Evolutionary conservation across 1,140 invertebrate species (phyloP), one percentile per base, ranked within the genome.

Genomic region (Phymastichus coffea): DNA sequence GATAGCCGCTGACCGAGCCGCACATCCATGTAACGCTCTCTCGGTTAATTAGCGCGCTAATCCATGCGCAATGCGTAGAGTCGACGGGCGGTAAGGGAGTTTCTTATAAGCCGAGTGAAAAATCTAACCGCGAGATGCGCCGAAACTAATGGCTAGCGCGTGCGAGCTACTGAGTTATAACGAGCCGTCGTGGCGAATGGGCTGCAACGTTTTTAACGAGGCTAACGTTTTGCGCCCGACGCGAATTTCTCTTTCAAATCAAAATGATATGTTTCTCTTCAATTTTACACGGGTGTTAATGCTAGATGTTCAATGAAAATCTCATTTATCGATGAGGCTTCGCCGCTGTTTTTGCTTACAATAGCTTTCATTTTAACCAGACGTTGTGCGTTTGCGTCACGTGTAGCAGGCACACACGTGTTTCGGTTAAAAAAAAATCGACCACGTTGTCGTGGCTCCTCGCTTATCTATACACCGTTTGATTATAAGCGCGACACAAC

Each of bases 1-100:
- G 47, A 58, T 59, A 58, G 19, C 41, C 41, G 17, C 44, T 8
- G 26, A 22, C 14, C 44, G 25, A n/a, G n/a, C n/a, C n/a, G n/a
- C n/a, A n/a, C n/a, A n/a, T n/a, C n/a, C n/a, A n/a, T n/a, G n/a
- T n/a, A n/a, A n/a, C n/a, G n/a, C n/a, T n/a, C n/a, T n/a, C n/a
- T n/a, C n/a, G n/a, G n/a, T n/a, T n/a, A n/a, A n/a, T n/a, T n/a
- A n/a, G 26, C 19, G 20, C n/a, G 30, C 20, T 58, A 58, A 58
- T 58, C 37, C 56, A 10, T 12, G 22, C 20, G 41, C 41, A 2
- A 2, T 46, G 6, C 35, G 35, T n/a, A 8, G 9, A 4, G 3
- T 44, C 9, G n/a, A 44, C 3, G 7, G 41, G 41, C 22, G 15
- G 41, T 17, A 25, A 4, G n/a, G 41, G 41, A 3, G 2, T 25